phyloP scores from a whole-genome alignment of 2,113 vertebrate species.

The Empidonax alnorum region DNA sequence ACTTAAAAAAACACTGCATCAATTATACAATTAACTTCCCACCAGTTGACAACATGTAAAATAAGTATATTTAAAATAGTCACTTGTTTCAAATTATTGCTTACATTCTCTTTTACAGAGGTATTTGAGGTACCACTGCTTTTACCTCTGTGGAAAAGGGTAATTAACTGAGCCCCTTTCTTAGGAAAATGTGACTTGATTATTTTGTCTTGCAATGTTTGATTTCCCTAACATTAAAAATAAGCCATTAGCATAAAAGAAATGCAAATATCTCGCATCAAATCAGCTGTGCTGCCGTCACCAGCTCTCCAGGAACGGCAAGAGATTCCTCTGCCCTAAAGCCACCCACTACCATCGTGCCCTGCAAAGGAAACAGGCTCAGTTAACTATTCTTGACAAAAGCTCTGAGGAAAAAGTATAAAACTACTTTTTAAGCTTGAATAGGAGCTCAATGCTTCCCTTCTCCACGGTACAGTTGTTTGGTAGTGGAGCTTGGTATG shows the following conservation, averaged over 20 bases:
- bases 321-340: neutral
- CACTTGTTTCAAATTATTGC: neutral
- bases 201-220: neutral
- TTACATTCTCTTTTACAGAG: neutral
- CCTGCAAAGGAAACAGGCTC: neutral
- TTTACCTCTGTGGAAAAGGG: neutral
- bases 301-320: neutral
- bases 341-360: neutral
- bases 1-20: neutral
- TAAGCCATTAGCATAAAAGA: neutral
- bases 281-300: slow-evolving; percentile 3
- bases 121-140: neutral
- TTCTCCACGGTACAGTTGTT: accelerated
- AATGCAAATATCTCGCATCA: neutral
- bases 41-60: neutral
- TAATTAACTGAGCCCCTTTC: neutral
- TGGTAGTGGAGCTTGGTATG: neutral
- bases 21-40: neutral
- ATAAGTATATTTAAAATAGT: neutral
- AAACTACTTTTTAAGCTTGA: neutral
- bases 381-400: neutral
- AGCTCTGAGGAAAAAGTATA: neutral
- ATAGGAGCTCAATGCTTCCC: neutral
- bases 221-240: neutral
- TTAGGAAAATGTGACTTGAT: neutral